Evolutionary conservation across 2,797 vertebrate genomes (phyloP).

Genomic region (Steatocranus sp.): DNA sequence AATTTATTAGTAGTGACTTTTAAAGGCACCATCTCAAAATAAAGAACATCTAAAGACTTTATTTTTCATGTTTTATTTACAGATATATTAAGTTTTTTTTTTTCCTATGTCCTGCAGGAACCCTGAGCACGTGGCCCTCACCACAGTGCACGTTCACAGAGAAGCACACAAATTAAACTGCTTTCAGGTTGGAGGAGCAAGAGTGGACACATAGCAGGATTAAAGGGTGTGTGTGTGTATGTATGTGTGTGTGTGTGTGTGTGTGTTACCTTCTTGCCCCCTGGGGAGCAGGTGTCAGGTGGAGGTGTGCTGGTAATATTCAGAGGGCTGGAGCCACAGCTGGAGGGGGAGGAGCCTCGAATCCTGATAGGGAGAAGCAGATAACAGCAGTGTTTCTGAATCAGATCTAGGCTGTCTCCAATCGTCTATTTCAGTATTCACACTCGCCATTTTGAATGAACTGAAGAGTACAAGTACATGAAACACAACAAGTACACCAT

Average conservation of each 20-base stretch:
- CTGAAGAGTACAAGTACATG: rapidly evolving
- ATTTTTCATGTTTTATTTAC: not conserved
- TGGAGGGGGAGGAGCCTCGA: slow-evolving; percentile 95
- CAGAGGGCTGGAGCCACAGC: slow-evolving; percentile 93
- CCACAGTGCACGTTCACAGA: rapidly evolving
- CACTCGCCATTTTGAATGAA: not conserved
- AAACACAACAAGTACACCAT: not conserved
- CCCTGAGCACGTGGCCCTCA: rapidly evolving
- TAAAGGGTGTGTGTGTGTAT: not conserved
- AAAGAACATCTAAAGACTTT: not conserved
- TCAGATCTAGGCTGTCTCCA: not conserved
- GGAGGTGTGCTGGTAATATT: slow-evolving; percentile 97
- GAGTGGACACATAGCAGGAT: too few species aligned
- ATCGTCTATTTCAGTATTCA: not conserved
- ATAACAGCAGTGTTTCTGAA: not conserved
- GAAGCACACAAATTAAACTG: not conserved
- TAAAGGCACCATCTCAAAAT: not conserved
- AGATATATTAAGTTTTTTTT: not conserved
- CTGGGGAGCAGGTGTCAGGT: slow-evolving; percentile 90
- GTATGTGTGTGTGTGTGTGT: not conserved
- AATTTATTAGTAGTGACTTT: not conserved
- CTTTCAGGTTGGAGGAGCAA: too few species aligned
- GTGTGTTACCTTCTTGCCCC: slow-evolving; percentile 87
- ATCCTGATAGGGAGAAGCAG: slow-evolving; percentile 75
- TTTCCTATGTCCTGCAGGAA: not conserved